Percentiles rank a stretch among this genome's conserved stretches.
Conservation (phyloP, 2,797 vertebrate genomes). For the Acanthurus tractus region DNA sequence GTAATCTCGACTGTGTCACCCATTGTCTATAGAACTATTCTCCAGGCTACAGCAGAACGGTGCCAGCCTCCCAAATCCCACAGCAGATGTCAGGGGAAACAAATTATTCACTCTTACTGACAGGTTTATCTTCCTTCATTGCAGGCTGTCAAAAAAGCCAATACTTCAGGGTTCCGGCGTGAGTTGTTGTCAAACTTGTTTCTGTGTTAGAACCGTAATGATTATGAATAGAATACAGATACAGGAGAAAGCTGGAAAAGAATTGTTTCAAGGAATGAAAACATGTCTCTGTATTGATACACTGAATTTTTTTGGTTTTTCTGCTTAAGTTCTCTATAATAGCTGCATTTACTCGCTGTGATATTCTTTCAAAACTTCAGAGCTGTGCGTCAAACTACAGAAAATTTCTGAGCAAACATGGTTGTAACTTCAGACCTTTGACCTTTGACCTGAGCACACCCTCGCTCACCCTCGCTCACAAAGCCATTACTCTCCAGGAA, state of each 20-base stretch:
- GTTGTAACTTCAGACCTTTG: conserved; percentile 68
- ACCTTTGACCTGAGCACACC: background rate
- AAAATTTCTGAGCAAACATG: conserved; percentile 24
- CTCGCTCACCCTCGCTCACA: conserved; percentile 31
- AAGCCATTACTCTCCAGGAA: conserved; percentile 52
- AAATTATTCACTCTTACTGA: conserved; percentile 78
- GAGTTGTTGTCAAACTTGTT: conserved; percentile 60
- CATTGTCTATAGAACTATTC: conserved; percentile 65
- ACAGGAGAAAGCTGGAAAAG: conserved; percentile 32
- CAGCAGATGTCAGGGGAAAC: conserved; percentile 65
- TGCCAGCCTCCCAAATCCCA: conserved; percentile 64
- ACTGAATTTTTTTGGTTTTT: conserved; percentile 7
- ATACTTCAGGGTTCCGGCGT: conserved; percentile 58
- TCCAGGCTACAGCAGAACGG: conserved; percentile 48
- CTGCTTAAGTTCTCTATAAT: too few species aligned
- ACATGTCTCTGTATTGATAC: conserved; percentile 8
- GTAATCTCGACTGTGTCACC: conserved; percentile 65
- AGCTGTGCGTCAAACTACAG: background rate
- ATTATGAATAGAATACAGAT: conserved; percentile 52
- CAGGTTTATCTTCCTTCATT: conserved; percentile 80
- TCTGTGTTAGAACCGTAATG: conserved; percentile 54
- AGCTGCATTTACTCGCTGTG: too few species aligned
- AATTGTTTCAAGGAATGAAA: conserved; percentile 31
- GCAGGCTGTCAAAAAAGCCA: conserved; percentile 74
- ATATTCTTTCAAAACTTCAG: too few species aligned